Evolutionary conservation across 2,888 invertebrate genomes (phyloP).

Genomic region (Dasypogon diadema): DNA sequence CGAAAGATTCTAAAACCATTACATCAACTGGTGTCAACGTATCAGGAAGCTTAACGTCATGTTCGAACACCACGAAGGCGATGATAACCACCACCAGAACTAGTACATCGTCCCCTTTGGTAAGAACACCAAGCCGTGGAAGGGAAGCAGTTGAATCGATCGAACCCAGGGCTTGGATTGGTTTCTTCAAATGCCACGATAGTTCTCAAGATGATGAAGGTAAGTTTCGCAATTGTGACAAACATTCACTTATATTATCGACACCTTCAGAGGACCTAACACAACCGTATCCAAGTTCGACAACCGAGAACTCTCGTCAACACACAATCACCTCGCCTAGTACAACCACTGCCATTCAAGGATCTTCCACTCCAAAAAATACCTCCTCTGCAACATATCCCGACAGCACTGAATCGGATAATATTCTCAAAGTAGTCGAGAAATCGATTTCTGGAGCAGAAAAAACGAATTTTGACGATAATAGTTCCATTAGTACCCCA

Average conservation of each 20-base stretch:
- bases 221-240: background rate
- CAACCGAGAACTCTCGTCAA: constrained; percentile 31
- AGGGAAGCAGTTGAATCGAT: constrained; percentile 53
- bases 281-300: constrained; percentile 46
- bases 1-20: background rate
- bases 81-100: background rate
- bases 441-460: constrained; percentile 44
- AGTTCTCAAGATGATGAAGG: constrained; percentile 54
- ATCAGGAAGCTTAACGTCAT: background rate
- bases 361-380: constrained; percentile 46
- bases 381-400: constrained; percentile 20
- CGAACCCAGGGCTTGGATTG: constrained; percentile 57
- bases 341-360: constrained; percentile 47
- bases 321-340: constrained; percentile 52
- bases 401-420: constrained; percentile 55
- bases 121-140: constrained; percentile 39
- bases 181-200: constrained; percentile 56
- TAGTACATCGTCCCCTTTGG: background rate
- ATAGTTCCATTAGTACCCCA: background rate
- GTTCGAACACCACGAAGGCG: constrained; percentile 3
- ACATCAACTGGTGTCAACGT: background rate
- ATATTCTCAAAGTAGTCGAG: constrained; percentile 53
- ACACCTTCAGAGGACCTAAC: constrained; percentile 30
- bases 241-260: background rate
- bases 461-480: background rate